Base-by-base conservation (phyloP, 53 echinoderm and acorn worm genomes). In the Luidia sarsii region DNA sequence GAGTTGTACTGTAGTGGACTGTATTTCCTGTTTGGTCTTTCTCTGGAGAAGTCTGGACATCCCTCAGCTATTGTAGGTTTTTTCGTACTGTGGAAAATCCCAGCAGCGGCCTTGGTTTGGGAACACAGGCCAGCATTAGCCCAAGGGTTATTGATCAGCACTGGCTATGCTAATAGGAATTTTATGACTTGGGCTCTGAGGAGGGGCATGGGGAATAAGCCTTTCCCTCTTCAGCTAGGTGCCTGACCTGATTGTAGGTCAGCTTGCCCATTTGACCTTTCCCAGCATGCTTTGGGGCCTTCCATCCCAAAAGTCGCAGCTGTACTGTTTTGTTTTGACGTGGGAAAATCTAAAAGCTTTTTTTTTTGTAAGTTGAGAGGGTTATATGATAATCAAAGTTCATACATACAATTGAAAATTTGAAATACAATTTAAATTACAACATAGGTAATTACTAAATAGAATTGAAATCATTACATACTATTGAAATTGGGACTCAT, bases 201-300 rank as follows among this genome's bases (percentile, higher is more conserved):
- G 77, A 77, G 77, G 77, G 77, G 46, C 6, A 77, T 7, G 43
- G 77, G 77, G 77, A 77, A 16, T 77, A 77, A 77, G 29, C 22
- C 25, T 23, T 2, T 32, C 72, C 72, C 54, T 46, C 46, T 60
- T 59, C 46, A 45, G 41, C 46, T 10, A 61, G 77, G 77, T 30
- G 59, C 46, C 77, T 77, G 77, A 77, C 77, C 77, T 45, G 35
- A 43, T 45, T 77, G 61, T 77, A 61, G 77, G 61, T 60, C 77
- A 77, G 48, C 32, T 31, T 61, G 41, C 20, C 75, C 61, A 45
- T 60, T 25, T 61, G 77, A 77, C 61, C 77, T 61, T 48, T 61
- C 77, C 60, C 32, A 77, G 46, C 29, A 30, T 61, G 60, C 48
- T 45, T 43, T 19, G 48, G 33, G 28, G 16, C 16, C 18, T 4